Base-by-base conservation (phyloP, 2,797 vertebrate species). In the Pangasius krempfi region DNA sequence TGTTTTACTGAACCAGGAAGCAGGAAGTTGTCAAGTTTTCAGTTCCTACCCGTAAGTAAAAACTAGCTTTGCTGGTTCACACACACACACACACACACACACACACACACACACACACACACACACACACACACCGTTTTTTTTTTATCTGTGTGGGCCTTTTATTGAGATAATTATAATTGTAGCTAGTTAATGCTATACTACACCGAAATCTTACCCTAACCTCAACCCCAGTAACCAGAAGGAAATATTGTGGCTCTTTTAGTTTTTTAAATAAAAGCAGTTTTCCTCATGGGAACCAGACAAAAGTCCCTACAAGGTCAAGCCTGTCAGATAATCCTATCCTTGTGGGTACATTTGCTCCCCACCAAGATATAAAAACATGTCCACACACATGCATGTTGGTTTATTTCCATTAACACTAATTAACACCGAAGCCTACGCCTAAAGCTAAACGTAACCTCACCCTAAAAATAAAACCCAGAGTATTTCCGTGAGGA, bases 31-130 rank as follows among this genome's bases (percentile, higher is more conserved):
- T 25, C 0, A 9, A 10, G 33, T 37, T 60, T 81, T 66, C 22
- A 47, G 50, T 70, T 72, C 78, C 50, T 87, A 81, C 27, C 86
- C 3, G 78, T 81, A 82, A 87, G 3, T 30, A 47, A 37, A 40
- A 87, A 82, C 64, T 27, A 37, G 86, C 37, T 87, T 82, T 37
- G 27, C 60, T 33, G 44, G 73, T 50, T 47, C 10, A 79, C 5
- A 18, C 30, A 37, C 54, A 37, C n/a, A 56, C 16, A 79, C 76
- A 54, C n/a, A 58, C 78, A 80, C 76, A 79, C 50, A 56, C 50
- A 80, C 52, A 56, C 76, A 54, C 47, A 79, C 76, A 37, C 54
- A 37, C n/a, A 56, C 16, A 79, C 76, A 54, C n/a, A 58, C 78
- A 80, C 76, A 79, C 50, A 56, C 50, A 80, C 52, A 56, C 76